A percentile compares a stretch with the other conserved stretches of the same genome.
Conservation (phyloP, 2,888 invertebrate genomes). For the Agonopterix alstromeriana region DNA sequence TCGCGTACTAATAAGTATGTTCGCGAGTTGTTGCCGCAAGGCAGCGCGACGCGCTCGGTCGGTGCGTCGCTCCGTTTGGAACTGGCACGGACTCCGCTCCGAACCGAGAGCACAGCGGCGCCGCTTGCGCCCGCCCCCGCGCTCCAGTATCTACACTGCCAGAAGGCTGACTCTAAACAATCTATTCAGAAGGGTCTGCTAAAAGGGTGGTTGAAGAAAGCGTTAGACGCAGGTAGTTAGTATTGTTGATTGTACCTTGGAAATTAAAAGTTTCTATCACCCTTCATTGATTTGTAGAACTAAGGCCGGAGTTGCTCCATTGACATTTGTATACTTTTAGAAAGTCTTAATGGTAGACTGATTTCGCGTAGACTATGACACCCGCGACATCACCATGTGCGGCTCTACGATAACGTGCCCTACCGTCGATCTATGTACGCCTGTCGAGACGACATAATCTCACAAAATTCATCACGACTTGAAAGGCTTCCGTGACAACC, state of each 20-base stretch:
- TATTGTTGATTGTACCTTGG: no score
- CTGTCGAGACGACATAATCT: constrained; percentile 38
- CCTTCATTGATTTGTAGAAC: no score
- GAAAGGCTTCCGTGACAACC: constrained; percentile 32
- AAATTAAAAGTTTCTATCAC: no score
- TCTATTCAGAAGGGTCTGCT: no score
- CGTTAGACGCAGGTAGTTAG: no score
- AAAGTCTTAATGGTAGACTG: not conserved
- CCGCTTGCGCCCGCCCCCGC: constrained; percentile 65
- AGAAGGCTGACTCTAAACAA: not conserved
- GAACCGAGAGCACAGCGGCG: constrained; percentile 41
- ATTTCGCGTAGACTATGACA: not conserved
- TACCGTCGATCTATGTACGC: constrained; percentile 11
- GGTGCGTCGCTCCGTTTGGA: constrained; percentile 59
- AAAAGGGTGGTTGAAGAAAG: no score
- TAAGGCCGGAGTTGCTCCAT: no score
- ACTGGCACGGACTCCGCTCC: constrained; percentile 56
- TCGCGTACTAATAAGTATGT: constrained; percentile 58
- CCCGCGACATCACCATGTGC: constrained; percentile 15
- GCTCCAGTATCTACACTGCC: constrained; percentile 14
- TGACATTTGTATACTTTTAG: no score
- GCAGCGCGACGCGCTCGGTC: constrained; percentile 60
- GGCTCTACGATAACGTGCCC: constrained; percentile 51
- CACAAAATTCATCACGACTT: constrained; percentile 47
- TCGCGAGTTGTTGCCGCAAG: constrained; percentile 38